Evolutionary conservation across 2,888 invertebrate genomes (phyloP), one percentile per base, ranked within the genome.

Genomic region (Microplitis manilae): DNA sequence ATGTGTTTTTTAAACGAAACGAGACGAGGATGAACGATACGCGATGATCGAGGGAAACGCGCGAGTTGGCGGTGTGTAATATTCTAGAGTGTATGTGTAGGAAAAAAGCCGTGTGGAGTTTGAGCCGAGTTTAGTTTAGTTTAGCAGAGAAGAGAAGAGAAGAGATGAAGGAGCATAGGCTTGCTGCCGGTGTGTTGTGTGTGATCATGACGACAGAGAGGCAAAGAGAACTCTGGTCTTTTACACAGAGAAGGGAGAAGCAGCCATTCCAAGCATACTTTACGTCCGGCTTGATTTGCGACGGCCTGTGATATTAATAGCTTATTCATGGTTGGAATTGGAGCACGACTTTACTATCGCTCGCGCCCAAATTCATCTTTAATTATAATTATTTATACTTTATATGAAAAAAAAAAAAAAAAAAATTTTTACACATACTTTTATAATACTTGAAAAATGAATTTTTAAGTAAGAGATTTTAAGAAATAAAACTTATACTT

Each of bases 281-380:
- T 84, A 84, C 83, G 84, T 84, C 84, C 83, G 80, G 84, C 81
- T 85, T 84, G 85, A 85, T 84, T 85, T 84, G 85, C 83, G 83
- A 84, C 81, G 82, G 80, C 80, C 81, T 81, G 73, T 78, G 81
- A 83, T 85, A 84, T 84, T 84, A 85, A 84, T 83, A 84, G 83
- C 82, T 85, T 85, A 85, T 85, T 85, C 84, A 82, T 81, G 81
- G 77, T 82, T 81, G 82, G 84, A 85, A 85, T 85, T 85, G 84
- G 85, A 85, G 85, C 85, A 83, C 80, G 80, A 80, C 79, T 80
- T 80, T 73, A 73, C 61, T 41, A 69, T 76, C 80, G 70, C 70
- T 77, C 78, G 70, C 73, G 62, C 76, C 65, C 65, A 65, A 65
- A 65, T 65, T 38, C 38, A 65, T 65, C 65, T 65, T 65, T 38